Evolutionary conservation across 2,113 vertebrate genomes (phyloP).

Genomic region (Oryzias woworae): DNA sequence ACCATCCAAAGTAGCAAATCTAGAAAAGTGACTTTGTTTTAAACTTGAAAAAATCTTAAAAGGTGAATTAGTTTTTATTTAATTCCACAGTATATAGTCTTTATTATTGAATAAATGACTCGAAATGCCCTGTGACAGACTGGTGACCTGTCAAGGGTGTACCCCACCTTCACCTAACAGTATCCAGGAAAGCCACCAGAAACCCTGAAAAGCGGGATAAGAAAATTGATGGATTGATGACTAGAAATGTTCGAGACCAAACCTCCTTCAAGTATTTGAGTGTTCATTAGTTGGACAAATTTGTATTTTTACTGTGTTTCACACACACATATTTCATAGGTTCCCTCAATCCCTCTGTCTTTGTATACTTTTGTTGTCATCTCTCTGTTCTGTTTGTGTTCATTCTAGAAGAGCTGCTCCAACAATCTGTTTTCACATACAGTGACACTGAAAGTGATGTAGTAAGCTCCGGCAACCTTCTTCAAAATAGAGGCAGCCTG

Average conservation of each 20-base stretch:
- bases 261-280: slow-evolving; percentile 34
- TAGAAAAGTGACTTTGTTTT: slow-evolving; percentile 65
- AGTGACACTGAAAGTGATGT: slow-evolving; percentile 1
- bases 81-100: too few relatives aligned
- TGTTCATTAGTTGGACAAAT: slow-evolving; percentile 59
- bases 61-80: neutral
- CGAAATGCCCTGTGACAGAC: slow-evolving; percentile 13
- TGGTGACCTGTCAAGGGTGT: too few relatives aligned
- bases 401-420: slow-evolving; percentile 16
- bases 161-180: too few relatives aligned
- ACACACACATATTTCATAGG: slow-evolving; percentile 18
- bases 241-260: neutral
- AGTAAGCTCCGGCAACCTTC: slow-evolving; percentile 7
- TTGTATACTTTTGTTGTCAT: slow-evolving; percentile 7
- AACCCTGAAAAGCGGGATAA: neutral
- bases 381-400: slow-evolving; percentile 28
- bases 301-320: too few relatives aligned
- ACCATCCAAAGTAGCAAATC: slow-evolving; percentile 59
- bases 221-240: too few relatives aligned
- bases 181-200: too few relatives aligned
- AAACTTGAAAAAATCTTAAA: slow-evolving; percentile 23
- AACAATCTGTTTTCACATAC: slow-evolving; percentile 8
- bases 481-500: slow-evolving; percentile 22
- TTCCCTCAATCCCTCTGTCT: neutral
- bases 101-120: slow-evolving; percentile 13